Conservation (phyloP, 1,140 invertebrate genomes). For the Drosophila melanica region DNA sequence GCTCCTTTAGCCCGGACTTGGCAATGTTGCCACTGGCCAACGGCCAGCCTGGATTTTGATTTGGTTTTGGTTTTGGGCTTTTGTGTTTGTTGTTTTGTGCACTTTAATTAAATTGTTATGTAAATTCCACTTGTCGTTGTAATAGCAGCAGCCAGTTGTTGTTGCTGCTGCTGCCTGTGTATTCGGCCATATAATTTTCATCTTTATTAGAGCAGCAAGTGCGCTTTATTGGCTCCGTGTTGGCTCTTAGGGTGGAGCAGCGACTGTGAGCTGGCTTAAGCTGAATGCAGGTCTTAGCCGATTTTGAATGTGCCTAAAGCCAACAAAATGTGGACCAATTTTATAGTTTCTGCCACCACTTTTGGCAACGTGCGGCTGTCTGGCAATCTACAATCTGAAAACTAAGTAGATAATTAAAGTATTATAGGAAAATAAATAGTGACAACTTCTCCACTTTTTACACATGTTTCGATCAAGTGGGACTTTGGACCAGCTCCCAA, state of each 20-base stretch:
- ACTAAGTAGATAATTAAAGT: not conserved
- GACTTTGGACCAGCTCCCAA: not conserved
- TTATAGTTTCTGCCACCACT: slow-evolving; percentile 10
- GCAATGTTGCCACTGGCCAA: not conserved
- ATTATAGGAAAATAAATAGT: slow-evolving; percentile 1
- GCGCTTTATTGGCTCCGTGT: slow-evolving; percentile 43
- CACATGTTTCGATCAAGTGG: not conserved
- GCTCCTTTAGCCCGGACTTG: slow-evolving; percentile 46
- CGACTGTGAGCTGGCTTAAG: slow-evolving; percentile 2
- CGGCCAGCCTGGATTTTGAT: not conserved
- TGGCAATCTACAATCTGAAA: slow-evolving; percentile 1
- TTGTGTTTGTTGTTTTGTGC: slow-evolving; percentile 26
- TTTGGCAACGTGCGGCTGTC: not conserved
- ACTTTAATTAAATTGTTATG: slow-evolving; percentile 80
- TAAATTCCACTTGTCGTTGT: slow-evolving; percentile 74
- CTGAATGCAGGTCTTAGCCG: not conserved
- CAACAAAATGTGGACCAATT: slow-evolving; percentile 6
- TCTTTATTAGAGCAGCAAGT: slow-evolving; percentile 68
- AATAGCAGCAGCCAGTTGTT: slow-evolving; percentile 30
- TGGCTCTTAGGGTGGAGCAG: slow-evolving; percentile 12
- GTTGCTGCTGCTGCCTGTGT: slow-evolving; percentile 2
- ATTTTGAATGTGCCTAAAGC: slow-evolving; percentile 18
- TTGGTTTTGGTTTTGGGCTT: not conserved
- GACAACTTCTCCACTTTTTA: not conserved
- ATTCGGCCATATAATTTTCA: slow-evolving; percentile 64